Conservation (phyloP, 2,888 invertebrate genomes). For the Biston stratarius region DNA sequence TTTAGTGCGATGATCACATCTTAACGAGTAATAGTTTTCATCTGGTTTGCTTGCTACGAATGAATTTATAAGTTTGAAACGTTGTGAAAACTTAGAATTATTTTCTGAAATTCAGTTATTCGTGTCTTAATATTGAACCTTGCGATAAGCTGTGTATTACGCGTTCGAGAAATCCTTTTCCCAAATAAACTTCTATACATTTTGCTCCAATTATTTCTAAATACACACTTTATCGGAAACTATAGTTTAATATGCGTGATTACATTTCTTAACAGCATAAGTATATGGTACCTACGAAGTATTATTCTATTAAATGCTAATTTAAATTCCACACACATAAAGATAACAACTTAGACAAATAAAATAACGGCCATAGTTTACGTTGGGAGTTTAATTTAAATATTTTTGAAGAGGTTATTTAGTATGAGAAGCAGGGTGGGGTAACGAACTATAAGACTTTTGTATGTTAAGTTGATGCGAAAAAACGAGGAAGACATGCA, state of each 20-base stretch:
- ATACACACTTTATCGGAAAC: slow-evolving; percentile 43
- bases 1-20: slow-evolving; percentile 60
- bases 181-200: background rate
- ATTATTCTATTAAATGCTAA: slow-evolving; percentile 39
- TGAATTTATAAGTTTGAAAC: background rate
- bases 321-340: slow-evolving; percentile 47
- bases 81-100: background rate
- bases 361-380: slow-evolving; percentile 36
- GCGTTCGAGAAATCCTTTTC: background rate
- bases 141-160: background rate
- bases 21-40: slow-evolving; percentile 40
- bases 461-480: slow-evolving; percentile 13
- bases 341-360: slow-evolving; percentile 31
- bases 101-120: background rate
- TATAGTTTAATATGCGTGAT: slow-evolving; percentile 50
- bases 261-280: slow-evolving; percentile 32
- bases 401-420: slow-evolving; percentile 21
- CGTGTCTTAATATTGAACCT: background rate
- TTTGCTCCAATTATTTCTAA: slow-evolving; percentile 17
- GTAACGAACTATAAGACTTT: slow-evolving; percentile 10
- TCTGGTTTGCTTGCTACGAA: slow-evolving; percentile 44
- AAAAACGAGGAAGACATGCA: slow-evolving; percentile 26
- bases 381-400: slow-evolving; percentile 36
- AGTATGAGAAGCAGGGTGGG: slow-evolving; percentile 30
- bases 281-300: slow-evolving; percentile 32